Base-by-base conservation (phyloP, 2,113 vertebrate genomes). In the Hyla sarda region DNA sequence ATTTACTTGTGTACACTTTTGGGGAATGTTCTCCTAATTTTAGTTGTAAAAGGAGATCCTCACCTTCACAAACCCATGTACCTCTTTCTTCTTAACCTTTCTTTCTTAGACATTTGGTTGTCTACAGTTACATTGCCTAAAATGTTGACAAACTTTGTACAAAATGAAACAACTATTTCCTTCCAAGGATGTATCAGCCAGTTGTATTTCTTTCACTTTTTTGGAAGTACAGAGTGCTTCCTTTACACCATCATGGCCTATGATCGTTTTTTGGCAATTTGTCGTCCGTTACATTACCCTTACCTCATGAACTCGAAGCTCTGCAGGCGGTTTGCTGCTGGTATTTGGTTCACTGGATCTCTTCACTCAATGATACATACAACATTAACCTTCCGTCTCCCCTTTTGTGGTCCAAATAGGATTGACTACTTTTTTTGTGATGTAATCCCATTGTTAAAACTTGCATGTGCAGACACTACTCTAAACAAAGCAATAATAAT, bases 51-150 rank as follows among this genome's bases (percentile, higher is more conserved):
- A 34, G 77, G 77, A 10, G 88, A 89, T 71, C n/a, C 87, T 0
- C 83, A 88, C 19, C 90, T 93, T 77, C 88, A 87, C 74, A 88
- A 72, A 4, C 91, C 91, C 45, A 92, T 92, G 90, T 91, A 92
- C 69, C 74, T 92, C 67, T 92, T 92, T 47, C 91, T 93, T 10
- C 83, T 90, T 7, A 81, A 89, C 2, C 89, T 92, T 47, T 90
- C 92, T 28, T 16, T 92, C 76, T 82, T 93, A 17, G 91, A 93
- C 83, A 92, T 92, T 87, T 84, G 86, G 60, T 89, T 93, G 41
- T 91, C 92, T 6, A 88, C 89, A 30, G 76, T 90, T 75, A 89
- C 89, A 2, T 87, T 92, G 10, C 32, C 72, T 25, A 73, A 41
- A 19, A 54, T 54, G 28, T 10, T 89, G 12, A 34, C 52, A 48